Evolutionary conservation across 2,113 vertebrate genomes (phyloP), one percentile per base, ranked within the genome.

Genomic region (Apus apus): DNA sequence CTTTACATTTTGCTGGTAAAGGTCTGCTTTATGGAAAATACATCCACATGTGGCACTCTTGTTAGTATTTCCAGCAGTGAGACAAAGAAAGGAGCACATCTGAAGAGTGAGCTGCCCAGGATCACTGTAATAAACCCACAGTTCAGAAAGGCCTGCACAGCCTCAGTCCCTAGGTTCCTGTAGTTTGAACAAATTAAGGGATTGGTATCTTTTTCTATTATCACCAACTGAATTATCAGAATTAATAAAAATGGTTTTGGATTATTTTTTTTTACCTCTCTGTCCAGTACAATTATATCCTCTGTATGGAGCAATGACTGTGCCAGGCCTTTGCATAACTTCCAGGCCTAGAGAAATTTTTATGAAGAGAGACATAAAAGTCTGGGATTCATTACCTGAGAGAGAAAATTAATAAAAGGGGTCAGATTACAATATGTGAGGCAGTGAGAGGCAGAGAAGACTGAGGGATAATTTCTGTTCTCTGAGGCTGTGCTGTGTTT

Each of bases 21-120:
- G 38, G 40, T 75, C 81, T 93, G 61, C 74, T 89, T 91, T 85
- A 82, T 85, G 85, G 77, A 91, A 97, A 89, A 94, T 67, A 93
- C 27, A 91, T 45, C 87, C 6, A 29, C 77, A 87, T 87, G 66
- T 91, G 90, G 73, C 81, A 61, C 66, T 92, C 86, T 82, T 71
- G 50, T 92, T 87, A 87, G 71, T 71, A 81, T 70, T 93, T 87
- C 89, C 89, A 91, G 84, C 77, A 94, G 81, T 26, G 78, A 79
- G 70, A 57, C 38, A 72, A 91, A 87, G 57, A 68, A 91, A 56
- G 29, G n/a, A 22, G n/a, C 65, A 66, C 0, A 0, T 73, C 79
- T 84, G 70, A 65, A 87, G 70, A 85, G 32, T 26, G 27, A 72
- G 51, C 58, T 89, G 23, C 85, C 45, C 78, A 93, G 53, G 54